Evolutionary conservation across 2,888 invertebrate species (phyloP).

Genomic region (Plebejus anna): DNA sequence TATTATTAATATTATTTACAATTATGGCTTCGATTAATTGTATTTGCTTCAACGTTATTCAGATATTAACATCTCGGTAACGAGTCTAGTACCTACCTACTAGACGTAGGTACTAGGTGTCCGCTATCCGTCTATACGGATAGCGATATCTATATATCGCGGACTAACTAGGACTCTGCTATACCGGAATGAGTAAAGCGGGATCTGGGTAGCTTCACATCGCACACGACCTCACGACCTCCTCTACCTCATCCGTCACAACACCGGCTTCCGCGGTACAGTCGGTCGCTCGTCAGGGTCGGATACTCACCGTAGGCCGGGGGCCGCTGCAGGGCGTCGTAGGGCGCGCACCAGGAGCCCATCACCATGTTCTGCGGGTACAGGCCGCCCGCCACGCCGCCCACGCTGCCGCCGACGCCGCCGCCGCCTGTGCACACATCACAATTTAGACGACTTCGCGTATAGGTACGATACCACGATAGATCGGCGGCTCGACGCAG

Average conservation of each 20-base stretch:
- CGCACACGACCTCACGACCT: not conserved
- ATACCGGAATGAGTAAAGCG: too few species aligned
- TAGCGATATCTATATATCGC: too few species aligned
- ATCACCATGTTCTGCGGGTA: conserved; percentile 89
- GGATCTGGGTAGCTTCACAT: not conserved
- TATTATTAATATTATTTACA: not conserved
- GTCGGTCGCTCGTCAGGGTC: not conserved
- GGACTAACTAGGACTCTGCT: too few species aligned
- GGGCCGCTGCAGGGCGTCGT: conserved; percentile 91
- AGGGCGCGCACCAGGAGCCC: conserved; percentile 86
- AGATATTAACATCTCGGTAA: not conserved
- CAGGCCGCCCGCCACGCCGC: conserved; percentile 82
- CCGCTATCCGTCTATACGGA: too few species aligned
- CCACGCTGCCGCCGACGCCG: conserved; percentile 49
- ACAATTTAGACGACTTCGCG: not conserved
- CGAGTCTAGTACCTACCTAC: too few species aligned
- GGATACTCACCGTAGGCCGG: conserved; percentile 85
- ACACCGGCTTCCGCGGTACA: not conserved
- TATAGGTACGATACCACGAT: not conserved
- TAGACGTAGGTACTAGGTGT: too few species aligned
- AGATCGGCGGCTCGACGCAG: conserved; percentile 30
- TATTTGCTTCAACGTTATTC: not conserved
- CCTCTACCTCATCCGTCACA: not conserved
- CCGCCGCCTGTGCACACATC: conserved; percentile 43
- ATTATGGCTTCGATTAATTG: not conserved